Evolutionary conservation across 2,888 invertebrate genomes (phyloP).

Genomic region (Acanthosepion lycidas): DNA sequence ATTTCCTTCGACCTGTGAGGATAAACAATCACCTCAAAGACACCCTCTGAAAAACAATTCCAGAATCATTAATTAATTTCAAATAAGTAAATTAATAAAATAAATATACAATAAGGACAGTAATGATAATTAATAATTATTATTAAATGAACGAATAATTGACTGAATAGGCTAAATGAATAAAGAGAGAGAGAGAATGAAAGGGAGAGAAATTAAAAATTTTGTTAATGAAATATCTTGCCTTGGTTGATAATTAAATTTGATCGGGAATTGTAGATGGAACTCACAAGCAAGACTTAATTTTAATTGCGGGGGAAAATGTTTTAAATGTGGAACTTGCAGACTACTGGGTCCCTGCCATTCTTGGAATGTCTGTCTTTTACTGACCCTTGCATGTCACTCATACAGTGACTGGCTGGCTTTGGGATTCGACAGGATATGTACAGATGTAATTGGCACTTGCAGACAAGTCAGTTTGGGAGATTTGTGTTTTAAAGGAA

Average conservation of each 20-base stretch:
- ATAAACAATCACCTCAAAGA: conserved; percentile 33
- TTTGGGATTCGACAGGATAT: too few relatives aligned
- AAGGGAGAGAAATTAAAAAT: background rate
- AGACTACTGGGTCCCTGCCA: background rate
- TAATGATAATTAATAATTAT: conserved; percentile 22
- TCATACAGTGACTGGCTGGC: background rate
- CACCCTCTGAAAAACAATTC: conserved; percentile 9
- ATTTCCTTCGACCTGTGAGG: conserved; percentile 20
- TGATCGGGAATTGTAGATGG: background rate
- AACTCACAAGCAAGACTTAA: background rate
- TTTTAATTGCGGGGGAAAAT: background rate
- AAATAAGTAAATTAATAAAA: conserved; percentile 33
- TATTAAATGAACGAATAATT: background rate
- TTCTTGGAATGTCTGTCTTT: background rate
- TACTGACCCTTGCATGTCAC: background rate
- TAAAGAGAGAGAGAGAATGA: background rate
- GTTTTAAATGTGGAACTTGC: background rate
- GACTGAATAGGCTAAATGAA: background rate
- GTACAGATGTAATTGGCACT: too few relatives aligned
- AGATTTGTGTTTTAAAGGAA: too few relatives aligned
- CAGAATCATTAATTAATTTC: conserved; percentile 20
- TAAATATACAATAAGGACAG: background rate
- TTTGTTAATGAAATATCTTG: background rate
- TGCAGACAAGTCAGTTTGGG: too few relatives aligned
- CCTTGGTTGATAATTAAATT: background rate